phyloP scores from a whole-genome alignment of 2,888 invertebrate genomes.

The Rhagonycha lutea region DNA sequence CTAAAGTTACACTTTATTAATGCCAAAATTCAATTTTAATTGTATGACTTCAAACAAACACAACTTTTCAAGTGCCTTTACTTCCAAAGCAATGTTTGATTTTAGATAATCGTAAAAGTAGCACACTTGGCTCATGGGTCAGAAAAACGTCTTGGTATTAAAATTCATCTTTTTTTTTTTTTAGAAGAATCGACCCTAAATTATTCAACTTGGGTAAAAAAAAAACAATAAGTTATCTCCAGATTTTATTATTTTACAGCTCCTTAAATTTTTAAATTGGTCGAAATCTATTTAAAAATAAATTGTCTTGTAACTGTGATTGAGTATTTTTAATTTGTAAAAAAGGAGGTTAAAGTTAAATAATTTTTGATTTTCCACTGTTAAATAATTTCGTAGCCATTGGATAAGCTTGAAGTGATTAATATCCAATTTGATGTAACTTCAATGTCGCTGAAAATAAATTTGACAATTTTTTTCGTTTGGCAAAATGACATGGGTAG shows the following conservation, averaged over 20 bases:
- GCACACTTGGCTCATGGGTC: neutral
- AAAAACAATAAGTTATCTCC: too few species aligned
- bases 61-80: neutral
- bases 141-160: neutral
- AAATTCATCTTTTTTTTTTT: too few species aligned
- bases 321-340: conserved; percentile 1
- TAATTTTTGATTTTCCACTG: neutral
- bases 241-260: too few species aligned
- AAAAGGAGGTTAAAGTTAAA: neutral
- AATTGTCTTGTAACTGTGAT: neutral
- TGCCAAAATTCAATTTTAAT: conserved; percentile 4
- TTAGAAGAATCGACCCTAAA: too few species aligned
- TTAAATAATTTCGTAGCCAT: neutral
- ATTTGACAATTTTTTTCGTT: conserved; percentile 1
- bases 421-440: conserved; percentile 1
- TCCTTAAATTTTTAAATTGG: neutral
- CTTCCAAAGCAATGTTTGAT: neutral
- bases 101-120: neutral
- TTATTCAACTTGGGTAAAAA: too few species aligned
- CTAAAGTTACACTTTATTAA: conserved; percentile 37
- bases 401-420: neutral
- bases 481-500: neutral
- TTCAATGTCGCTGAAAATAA: conserved; percentile 1
- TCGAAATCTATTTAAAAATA: neutral
- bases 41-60: neutral